Evolutionary conservation across 2,113 vertebrate species (phyloP), one percentile per base, ranked within the genome.

Genomic region (Zootoca vivipara): DNA sequence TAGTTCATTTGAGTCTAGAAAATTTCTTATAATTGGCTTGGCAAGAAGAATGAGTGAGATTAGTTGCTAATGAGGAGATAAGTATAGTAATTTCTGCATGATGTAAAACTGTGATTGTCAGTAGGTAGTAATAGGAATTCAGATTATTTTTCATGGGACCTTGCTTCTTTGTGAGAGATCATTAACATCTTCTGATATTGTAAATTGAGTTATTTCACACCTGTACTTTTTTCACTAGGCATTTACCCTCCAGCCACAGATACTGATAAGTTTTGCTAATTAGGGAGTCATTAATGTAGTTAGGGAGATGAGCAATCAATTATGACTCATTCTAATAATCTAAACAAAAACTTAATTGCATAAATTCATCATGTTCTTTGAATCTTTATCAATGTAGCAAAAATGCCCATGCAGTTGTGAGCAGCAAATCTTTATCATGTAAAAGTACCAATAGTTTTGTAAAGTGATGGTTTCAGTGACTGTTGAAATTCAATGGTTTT

Each of bases 21-120:
- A 84, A 78, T 83, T 93, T 91, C 87, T 92, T 92, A 87, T 97
- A 97, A 97, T 97, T 96, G 94, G 91, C 91, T 95, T 96, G 95
- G 96, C 95, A 95, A 95, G 91, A 96, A 91, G 88, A 95, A 93
- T 94, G 94, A 96, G 89, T 69, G 77, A 96, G 96, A 97, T 96
- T 96, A 97, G 92, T 93, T 95, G 92, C 95, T 97, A 97, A 97
- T 96, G 95, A 97, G 95, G 92, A 94, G 95, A 96, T 96, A 96
- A 96, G 94, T 93, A 56, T 96, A 95, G 91, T 95, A 94, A 95
- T 96, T 95, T 96, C 95, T 94, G 90, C 81, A 85, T 94, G 94
- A 94, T 96, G 85, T 87, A 94, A 94, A 96, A 89, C 91, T 92
- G 75, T 93, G 96, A 92, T 96, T 94, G 92, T 97, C 94, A 92